Percentiles rank a stretch among this genome's conserved stretches.
phyloP scores from a whole-genome alignment of 2,113 vertebrate genomes.

The Chloebia gouldiae region DNA sequence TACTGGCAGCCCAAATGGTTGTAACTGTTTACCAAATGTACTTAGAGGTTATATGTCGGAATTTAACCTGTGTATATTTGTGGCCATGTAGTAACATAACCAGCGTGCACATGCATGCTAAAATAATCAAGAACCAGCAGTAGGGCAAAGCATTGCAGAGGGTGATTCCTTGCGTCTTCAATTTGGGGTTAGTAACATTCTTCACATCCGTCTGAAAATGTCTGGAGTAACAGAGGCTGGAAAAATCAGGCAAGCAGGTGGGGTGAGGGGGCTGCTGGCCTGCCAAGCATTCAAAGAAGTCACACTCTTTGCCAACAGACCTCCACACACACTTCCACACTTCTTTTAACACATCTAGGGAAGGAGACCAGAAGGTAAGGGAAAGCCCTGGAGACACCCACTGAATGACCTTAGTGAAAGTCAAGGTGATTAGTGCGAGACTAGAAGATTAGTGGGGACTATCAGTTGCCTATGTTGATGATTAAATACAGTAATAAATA shows the following conservation, averaged over 20 bases:
- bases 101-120: neutral
- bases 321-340: neutral
- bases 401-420: neutral
- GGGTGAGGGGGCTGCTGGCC: neutral
- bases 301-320: neutral
- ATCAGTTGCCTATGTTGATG: neutral
- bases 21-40: neutral
- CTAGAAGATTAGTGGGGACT: neutral
- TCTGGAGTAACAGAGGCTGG: neutral
- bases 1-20: neutral
- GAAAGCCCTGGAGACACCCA: neutral
- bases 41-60: neutral
- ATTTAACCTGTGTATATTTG: neutral
- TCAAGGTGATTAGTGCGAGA: neutral
- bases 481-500: neutral
- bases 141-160: neutral
- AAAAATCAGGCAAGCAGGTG: neutral
- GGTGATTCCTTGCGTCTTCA: accelerated
- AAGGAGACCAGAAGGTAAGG: neutral
- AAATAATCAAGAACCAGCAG: neutral
- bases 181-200: neutral
- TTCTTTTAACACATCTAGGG: neutral
- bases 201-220: neutral
- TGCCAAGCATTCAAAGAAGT: neutral
- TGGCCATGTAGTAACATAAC: neutral